Evolutionary conservation across 2,797 vertebrate genomes (phyloP).

Genomic region (Sciurus carolinensis): DNA sequence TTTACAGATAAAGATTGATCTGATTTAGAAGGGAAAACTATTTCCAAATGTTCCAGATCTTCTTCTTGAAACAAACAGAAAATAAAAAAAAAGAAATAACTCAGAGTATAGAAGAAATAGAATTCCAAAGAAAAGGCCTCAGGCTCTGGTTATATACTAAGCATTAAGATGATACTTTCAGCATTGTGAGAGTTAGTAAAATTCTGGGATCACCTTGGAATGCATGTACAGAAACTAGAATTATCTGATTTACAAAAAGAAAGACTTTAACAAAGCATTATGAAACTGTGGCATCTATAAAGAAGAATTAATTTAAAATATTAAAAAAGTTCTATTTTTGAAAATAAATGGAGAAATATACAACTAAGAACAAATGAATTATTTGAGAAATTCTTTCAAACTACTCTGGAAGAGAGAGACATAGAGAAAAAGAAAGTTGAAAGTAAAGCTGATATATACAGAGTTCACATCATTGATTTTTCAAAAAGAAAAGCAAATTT

Average conservation of each 20-base stretch:
- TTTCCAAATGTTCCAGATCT: not conserved
- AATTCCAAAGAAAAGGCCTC: not conserved
- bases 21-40: not conserved
- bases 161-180: not conserved
- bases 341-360: not conserved
- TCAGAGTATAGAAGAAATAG: not conserved
- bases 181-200: not conserved
- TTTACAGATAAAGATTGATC: not conserved
- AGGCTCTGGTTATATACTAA: not conserved
- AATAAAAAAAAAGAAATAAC: not conserved
- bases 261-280: not conserved
- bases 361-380: not conserved
- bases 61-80: not conserved
- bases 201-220: not conserved
- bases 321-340: not conserved
- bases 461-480: not conserved
- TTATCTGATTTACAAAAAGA: not conserved
- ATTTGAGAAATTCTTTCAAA: not conserved
- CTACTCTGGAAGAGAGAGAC: no score
- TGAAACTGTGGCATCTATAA: not conserved
- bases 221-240: not conserved
- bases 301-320: not conserved
- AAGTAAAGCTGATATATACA: not conserved
- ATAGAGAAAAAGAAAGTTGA: not conserved
- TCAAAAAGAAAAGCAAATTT: not conserved